These are phyloP conservation scores for Rhinogobius similis DNA, from an alignment of 2,113 vertebrate genomes.

Conservation along the genomic window DNA sequence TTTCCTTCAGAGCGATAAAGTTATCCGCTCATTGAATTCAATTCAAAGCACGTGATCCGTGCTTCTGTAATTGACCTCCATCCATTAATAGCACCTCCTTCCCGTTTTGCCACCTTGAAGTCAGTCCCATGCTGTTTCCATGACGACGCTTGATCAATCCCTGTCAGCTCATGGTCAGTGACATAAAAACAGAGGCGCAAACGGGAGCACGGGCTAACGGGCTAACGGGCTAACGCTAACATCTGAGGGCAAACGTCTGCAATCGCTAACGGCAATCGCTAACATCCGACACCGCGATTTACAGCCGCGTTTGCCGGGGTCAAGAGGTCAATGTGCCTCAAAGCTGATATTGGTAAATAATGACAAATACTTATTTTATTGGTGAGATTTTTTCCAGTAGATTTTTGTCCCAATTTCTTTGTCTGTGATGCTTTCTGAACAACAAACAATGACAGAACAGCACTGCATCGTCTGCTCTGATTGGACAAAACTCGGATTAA, in stretches of 20 bases:
- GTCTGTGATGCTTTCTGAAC: no score
- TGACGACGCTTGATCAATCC: constrained; percentile 74
- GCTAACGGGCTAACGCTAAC: not conserved
- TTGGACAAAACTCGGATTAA: no score
- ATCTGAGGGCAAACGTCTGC: not conserved
- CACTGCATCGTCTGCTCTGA: no score
- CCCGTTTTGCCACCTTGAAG: constrained; percentile 58
- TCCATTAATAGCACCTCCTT: not conserved
- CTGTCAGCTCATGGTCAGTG: constrained; percentile 72
- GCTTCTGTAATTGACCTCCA: not conserved
- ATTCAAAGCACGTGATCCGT: no score
- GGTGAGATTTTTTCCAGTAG: no score
- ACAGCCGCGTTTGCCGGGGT: constrained; percentile 53
- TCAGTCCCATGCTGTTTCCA: constrained; percentile 73
- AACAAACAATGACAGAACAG: no score
- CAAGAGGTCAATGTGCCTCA: no score
- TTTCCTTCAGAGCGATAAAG: no score
- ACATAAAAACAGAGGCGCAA: constrained; percentile 29
- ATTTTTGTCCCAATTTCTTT: no score
- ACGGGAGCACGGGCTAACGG: constrained; percentile 67
- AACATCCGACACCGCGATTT: constrained; percentile 72
- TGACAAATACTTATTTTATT: no score
- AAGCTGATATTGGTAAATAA: no score
- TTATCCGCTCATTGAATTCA: no score
- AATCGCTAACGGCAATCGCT: constrained; percentile 8